Evolutionary conservation across 2,888 invertebrate species (phyloP), one percentile per base, ranked within the genome.

Genomic region (Idaea straminata): DNA sequence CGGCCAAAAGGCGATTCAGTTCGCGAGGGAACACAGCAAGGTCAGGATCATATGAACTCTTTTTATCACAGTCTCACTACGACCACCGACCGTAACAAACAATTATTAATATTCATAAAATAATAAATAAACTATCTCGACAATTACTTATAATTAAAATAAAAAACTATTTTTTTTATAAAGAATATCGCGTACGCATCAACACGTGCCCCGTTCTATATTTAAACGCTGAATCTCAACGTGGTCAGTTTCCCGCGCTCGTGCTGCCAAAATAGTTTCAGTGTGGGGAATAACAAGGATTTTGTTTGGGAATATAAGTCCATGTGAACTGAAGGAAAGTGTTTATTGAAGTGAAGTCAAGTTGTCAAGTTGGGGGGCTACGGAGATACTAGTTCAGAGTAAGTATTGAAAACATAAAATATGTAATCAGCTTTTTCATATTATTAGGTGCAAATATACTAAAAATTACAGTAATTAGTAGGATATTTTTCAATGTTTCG

Each of bases 1-100:
- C 80, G 77, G 84, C 88, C 83, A 85, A 89, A 89, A 87, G 83
- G 83, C 79, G 84, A 85, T 87, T 89, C 91, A 92, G 92, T 92
- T 76, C 82, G 81, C 79, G 77, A 76, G 83, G 82, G 86, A 82
- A 75, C 79, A 77, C 82, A 82, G 87, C 91, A 91, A 92, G 92
- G 92, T 92, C 92, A 92, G 89, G 89, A 88, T 80, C 89, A 83
- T 76, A 78, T 82, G 82, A 65, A 81, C 88, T 86, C 85, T 84
- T 87, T 85, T 83, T 79, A 81, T 85, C 85, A 86, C 90, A 89
- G 87, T 88, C 85, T 81, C 78, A 78, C 81, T 84, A 77, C 75
- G 73, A 78, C 81, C 85, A 77, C 75, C 72, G 80, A 72, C 77
- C 78, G 80, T 25, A 25, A 25, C 25, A 25, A 81, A 82, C 82